Base-by-base conservation (phyloP, 1,140 invertebrate genomes). In the Thrips palmi region DNA sequence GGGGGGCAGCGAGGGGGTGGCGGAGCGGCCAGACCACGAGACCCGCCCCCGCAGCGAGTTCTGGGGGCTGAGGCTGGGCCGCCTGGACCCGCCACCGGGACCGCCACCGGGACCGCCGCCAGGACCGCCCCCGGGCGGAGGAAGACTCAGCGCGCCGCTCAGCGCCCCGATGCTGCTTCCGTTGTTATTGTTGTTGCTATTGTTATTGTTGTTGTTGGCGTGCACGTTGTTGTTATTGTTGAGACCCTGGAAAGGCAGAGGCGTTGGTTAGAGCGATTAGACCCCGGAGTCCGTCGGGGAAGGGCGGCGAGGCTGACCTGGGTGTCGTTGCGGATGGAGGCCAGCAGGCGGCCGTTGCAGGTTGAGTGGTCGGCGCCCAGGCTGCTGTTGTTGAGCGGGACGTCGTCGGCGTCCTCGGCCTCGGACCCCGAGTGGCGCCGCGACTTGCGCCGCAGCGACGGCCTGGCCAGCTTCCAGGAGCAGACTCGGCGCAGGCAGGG, bases 31-130 rank as follows among this genome's bases (percentile, higher is more conserved):
- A 36, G 40, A 23, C 28, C 30, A 10, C 15, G 7, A 1, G 28
- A 14, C 24, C 12, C 23, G 7, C 37, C 37, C 4, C 30, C 60
- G 54, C 39, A 78, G 68, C 2, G 74, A 77, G 58, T 77, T 80
- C 51, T 77, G 76, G 21, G 77, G 75, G 55, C 71, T 77, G 39
- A 73, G 50, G 15, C 59, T 67, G n/a, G n/a, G n/a, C n/a, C n/a
- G n/a, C n/a, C n/a, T n/a, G n/a, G n/a, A n/a, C n/a, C n/a, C n/a
- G n/a, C n/a, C n/a, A n/a, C 44, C 19, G 49, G n/a, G n/a, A n/a
- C n/a, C n/a, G n/a, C n/a, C n/a, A n/a, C n/a, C n/a, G n/a, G n/a
- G n/a, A n/a, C n/a, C n/a, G n/a, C n/a, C n/a, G n/a, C n/a, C n/a
- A n/a, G n/a, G n/a, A n/a, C n/a, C n/a, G n/a, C n/a, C n/a, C n/a